Evolutionary conservation across 2,888 invertebrate genomes (phyloP).

Genomic region (Melolontha melolontha): DNA sequence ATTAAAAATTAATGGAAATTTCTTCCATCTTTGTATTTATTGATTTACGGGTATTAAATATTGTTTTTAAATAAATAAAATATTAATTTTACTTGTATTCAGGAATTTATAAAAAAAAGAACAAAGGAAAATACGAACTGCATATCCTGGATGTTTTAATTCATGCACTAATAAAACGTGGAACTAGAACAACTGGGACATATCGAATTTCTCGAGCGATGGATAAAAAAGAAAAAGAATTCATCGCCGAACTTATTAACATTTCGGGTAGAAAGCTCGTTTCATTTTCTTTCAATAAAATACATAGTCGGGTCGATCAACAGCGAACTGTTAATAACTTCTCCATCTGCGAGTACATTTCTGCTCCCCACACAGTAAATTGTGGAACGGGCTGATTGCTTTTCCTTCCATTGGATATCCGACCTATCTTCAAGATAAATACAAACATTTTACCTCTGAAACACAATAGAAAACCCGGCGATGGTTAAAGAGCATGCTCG

Average conservation of each 20-base stretch:
- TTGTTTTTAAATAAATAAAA: no score
- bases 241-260: constrained; percentile 22
- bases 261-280: not conserved
- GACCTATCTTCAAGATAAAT: constrained; percentile 32
- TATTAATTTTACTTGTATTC: no score
- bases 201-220: not conserved
- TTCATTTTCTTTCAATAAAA: constrained; percentile 6
- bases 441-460: constrained; percentile 25
- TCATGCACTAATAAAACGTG: no score
- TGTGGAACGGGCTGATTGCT: constrained; percentile 23
- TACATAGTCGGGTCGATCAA: constrained; percentile 11
- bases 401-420: constrained; percentile 11
- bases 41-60: no score
- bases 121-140: no score
- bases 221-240: constrained; percentile 1
- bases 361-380: constrained; percentile 14
- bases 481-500: not conserved
- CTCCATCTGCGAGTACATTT: constrained; percentile 29
- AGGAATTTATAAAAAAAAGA: no score
- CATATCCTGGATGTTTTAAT: no score
- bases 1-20: no score
- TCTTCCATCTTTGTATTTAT: no score
- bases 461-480: constrained; percentile 8
- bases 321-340: constrained; percentile 27
- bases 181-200: no score